These are phyloP conservation scores for Pogonus chalceus DNA, from an alignment of 1,140 invertebrate species.

Conservation along the genomic window DNA sequence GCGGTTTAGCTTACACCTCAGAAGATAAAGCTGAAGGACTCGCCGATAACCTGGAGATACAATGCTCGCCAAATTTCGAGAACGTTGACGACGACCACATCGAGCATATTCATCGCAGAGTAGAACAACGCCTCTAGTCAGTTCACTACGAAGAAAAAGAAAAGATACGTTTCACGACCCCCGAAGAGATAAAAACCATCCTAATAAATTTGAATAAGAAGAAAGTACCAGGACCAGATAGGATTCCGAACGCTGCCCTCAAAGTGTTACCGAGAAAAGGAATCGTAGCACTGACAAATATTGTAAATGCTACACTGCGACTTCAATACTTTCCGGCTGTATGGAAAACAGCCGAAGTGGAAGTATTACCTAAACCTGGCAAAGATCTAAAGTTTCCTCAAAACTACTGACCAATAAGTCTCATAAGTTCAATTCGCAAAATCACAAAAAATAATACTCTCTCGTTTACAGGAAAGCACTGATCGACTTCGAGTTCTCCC, in stretches of 20 bases:
- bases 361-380: background rate
- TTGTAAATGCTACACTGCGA: background rate
- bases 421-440: background rate
- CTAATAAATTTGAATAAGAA: background rate
- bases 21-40: background rate
- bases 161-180: background rate
- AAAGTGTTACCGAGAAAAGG: background rate
- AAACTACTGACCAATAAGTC: background rate
- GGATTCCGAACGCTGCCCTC: background rate
- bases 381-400: background rate
- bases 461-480: no score
- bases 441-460: no score
- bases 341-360: background rate
- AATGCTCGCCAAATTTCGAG: background rate
- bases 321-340: background rate
- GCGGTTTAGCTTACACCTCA: no score
- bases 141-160: background rate
- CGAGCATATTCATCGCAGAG: background rate
- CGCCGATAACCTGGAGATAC: background rate
- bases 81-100: background rate
- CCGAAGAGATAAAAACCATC: background rate
- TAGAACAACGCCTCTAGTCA: no score
- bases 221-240: background rate
- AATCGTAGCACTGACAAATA: background rate
- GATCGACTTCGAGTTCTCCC: background rate